Evolutionary conservation across 2,888 invertebrate genomes (phyloP).

Genomic region (Tetragonisca angustula): DNA sequence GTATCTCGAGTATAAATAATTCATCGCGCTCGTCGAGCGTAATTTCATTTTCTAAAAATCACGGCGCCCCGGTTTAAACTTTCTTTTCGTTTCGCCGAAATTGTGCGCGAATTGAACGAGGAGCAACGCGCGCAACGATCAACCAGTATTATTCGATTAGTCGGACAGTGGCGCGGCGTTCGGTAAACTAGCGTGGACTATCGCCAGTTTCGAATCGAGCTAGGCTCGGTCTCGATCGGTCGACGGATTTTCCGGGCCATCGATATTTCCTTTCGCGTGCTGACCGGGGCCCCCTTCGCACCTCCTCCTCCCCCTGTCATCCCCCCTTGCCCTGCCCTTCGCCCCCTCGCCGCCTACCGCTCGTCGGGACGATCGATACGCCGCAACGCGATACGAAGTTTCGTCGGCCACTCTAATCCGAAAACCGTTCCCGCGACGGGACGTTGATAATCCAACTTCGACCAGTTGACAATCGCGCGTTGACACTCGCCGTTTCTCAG

Average conservation of each 20-base stretch:
- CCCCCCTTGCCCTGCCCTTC: too few relatives aligned
- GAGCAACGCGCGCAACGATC: neutral
- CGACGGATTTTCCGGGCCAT: slow-evolving; percentile 39
- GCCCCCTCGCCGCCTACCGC: too few relatives aligned
- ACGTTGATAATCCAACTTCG: slow-evolving; percentile 50
- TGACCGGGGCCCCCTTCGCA: neutral
- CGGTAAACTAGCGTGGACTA: neutral
- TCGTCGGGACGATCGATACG: slow-evolving; percentile 5
- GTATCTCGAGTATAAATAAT: too few relatives aligned
- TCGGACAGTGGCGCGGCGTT: neutral
- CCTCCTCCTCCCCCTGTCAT: too few relatives aligned
- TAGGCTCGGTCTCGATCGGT: slow-evolving; percentile 16
- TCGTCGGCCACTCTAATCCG: slow-evolving; percentile 33
- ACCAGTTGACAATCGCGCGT: slow-evolving; percentile 44
- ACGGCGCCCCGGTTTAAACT: too few relatives aligned
- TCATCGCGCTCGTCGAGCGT: too few relatives aligned
- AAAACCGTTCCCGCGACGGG: slow-evolving; percentile 22
- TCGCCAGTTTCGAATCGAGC: slow-evolving; percentile 10
- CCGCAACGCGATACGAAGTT: slow-evolving; percentile 38
- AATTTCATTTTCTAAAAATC: too few relatives aligned
- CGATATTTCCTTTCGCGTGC: slow-evolving; percentile 35
- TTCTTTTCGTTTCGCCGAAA: too few relatives aligned
- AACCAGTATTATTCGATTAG: slow-evolving; percentile 13
- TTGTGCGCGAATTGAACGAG: neutral
- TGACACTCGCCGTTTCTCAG: slow-evolving; percentile 12